phyloP scores from a whole-genome alignment of 2,113 vertebrate species.

The Leptodactylus fuscus region DNA sequence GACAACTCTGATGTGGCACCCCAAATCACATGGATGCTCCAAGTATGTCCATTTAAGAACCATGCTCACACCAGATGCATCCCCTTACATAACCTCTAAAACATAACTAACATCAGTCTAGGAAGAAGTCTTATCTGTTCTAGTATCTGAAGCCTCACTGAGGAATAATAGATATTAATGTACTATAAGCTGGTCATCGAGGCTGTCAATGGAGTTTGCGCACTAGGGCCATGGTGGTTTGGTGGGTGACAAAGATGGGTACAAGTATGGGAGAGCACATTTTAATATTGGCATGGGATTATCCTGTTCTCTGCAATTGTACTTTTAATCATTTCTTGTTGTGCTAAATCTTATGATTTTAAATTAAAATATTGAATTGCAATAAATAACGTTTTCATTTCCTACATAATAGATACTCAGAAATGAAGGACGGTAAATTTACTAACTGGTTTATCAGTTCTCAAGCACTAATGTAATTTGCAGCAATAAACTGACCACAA shows the following conservation, averaged over 20 bases:
- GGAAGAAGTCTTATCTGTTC: not conserved
- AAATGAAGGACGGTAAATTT: not conserved
- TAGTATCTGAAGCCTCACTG: too few species aligned
- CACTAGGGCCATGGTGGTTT: not conserved
- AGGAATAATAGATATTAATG: too few species aligned
- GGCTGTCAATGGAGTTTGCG: not conserved
- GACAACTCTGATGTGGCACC: too few species aligned
- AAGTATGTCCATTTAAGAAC: too few species aligned
- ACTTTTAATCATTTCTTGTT: not conserved
- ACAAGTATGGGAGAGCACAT: not conserved
- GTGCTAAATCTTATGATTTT: not conserved
- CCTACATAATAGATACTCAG: not conserved
- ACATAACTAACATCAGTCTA: too few species aligned
- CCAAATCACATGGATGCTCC: too few species aligned
- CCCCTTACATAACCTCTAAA: too few species aligned
- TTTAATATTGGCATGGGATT: not conserved
- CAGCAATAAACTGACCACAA: constrained; percentile 45
- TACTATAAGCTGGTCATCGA: not conserved
- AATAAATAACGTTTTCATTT: constrained; percentile 11
- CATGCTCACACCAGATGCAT: too few species aligned
- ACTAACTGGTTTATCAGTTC: constrained; percentile 31
- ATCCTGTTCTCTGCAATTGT: not conserved
- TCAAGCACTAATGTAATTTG: constrained; percentile 25
- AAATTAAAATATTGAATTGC: not conserved
- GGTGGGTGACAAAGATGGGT: not conserved